Conservation (phyloP, 92 coral and sea anemone species). For the Phenganax subtilis region DNA sequence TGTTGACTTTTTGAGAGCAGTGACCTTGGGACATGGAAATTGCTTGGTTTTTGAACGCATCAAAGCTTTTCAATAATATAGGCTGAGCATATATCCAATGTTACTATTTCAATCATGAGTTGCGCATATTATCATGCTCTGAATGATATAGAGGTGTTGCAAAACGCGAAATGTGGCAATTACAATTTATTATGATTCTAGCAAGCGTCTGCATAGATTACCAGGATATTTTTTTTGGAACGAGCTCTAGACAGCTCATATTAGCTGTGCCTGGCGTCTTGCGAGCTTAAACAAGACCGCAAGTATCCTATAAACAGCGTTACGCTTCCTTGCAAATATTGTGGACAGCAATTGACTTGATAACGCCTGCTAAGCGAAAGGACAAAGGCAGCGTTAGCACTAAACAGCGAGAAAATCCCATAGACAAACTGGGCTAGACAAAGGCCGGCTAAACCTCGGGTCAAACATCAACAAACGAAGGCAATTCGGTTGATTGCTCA, state of each 20-base stretch:
- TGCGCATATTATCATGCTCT: background rate
- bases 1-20: background rate
- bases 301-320: background rate
- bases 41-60: conserved; percentile 11
- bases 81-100: background rate
- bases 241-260: background rate
- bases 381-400: conserved; percentile 4
- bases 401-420: background rate
- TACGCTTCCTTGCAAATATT: conserved; percentile 12
- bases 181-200: background rate
- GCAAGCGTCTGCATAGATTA: conserved; percentile 3
- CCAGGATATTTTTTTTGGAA: background rate
- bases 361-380: background rate
- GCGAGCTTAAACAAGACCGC: background rate
- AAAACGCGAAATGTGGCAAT: background rate
- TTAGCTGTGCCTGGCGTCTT: background rate
- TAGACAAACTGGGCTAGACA: background rate
- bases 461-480: background rate
- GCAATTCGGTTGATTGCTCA: background rate
- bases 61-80: background rate
- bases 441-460: conserved; percentile 10
- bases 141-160: background rate
- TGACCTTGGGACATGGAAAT: conserved; percentile 8
- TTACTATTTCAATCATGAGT: conserved; percentile 24
- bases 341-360: background rate